Percentiles rank a stretch among this genome's conserved stretches.
Conservation (phyloP, 2,888 invertebrate species). For the Synanthedon vespiformis region DNA sequence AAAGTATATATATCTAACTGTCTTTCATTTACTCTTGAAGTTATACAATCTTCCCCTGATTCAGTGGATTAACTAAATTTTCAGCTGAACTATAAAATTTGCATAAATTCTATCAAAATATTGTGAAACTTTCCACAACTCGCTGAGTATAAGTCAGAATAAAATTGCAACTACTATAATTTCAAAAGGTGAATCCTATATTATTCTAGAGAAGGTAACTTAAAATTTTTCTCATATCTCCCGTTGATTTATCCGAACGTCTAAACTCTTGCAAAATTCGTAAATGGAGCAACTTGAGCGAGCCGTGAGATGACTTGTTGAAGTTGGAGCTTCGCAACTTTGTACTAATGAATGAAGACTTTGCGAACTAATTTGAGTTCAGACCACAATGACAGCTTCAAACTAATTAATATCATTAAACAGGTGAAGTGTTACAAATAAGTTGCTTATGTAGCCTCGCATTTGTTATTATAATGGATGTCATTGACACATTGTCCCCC, state of each 20-base stretch:
- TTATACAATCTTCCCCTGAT: too few species aligned
- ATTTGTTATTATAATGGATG: too few species aligned
- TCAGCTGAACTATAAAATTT: too few species aligned
- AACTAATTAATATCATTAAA: slow-evolving; percentile 25
- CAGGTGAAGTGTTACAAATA: background rate
- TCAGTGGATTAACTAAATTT: too few species aligned
- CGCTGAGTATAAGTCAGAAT: too few species aligned
- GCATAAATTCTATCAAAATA: too few species aligned
- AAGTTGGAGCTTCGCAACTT: slow-evolving; percentile 38
- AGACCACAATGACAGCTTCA: slow-evolving; percentile 28
- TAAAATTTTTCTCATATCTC: background rate
- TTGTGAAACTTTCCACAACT: too few species aligned
- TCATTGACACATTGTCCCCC: too few species aligned
- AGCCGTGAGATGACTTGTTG: slow-evolving; percentile 14
- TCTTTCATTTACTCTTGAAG: too few species aligned
- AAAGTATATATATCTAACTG: too few species aligned
- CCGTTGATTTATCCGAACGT: slow-evolving; percentile 2
- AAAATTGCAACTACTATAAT: too few species aligned
- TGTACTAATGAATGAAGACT: slow-evolving; percentile 45
- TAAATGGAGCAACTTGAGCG: slow-evolving; percentile 12
- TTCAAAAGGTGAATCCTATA: too few species aligned
- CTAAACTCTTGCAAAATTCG: slow-evolving; percentile 16
- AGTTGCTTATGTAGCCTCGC: background rate
- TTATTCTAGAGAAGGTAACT: background rate
- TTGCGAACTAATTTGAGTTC: slow-evolving; percentile 42